These are phyloP conservation scores for Calliphora vicina DNA, from an alignment of 1,140 invertebrate genomes.

Conservation along the genomic window DNA sequence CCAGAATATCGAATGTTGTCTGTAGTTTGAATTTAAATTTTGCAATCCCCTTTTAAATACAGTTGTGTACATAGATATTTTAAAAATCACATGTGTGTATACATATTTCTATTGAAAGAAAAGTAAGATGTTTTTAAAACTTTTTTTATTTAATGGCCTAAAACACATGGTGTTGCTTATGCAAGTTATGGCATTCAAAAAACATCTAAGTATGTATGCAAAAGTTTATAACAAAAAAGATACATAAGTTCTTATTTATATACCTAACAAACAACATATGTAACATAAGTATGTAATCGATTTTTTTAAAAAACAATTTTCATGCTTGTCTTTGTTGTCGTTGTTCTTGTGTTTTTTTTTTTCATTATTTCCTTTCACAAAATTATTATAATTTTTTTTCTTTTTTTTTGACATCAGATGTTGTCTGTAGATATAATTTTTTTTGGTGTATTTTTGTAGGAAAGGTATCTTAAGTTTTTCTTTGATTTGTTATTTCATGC, in stretches of 20 bases:
- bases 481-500: not conserved
- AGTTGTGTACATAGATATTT: too few species aligned
- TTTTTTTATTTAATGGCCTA: not conserved
- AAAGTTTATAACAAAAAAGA: not conserved
- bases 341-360: too few species aligned
- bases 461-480: not conserved
- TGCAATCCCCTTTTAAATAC: too few species aligned
- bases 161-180: conserved; percentile 2
- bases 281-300: not conserved
- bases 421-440: not conserved
- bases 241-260: not conserved
- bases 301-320: not conserved
- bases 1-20: too few species aligned
- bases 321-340: not conserved
- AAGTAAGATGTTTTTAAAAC: not conserved
- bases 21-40: too few species aligned
- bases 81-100: too few species aligned
- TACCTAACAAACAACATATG: not conserved
- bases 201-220: not conserved
- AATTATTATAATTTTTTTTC: not conserved
- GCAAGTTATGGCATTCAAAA: not conserved
- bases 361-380: not conserved
- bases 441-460: not conserved
- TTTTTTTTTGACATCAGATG: conserved; percentile 2
- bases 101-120: too few species aligned